These are phyloP conservation scores for Monoplex corrugatus DNA, from an alignment of 2,888 invertebrate species.

Conservation along the genomic window DNA sequence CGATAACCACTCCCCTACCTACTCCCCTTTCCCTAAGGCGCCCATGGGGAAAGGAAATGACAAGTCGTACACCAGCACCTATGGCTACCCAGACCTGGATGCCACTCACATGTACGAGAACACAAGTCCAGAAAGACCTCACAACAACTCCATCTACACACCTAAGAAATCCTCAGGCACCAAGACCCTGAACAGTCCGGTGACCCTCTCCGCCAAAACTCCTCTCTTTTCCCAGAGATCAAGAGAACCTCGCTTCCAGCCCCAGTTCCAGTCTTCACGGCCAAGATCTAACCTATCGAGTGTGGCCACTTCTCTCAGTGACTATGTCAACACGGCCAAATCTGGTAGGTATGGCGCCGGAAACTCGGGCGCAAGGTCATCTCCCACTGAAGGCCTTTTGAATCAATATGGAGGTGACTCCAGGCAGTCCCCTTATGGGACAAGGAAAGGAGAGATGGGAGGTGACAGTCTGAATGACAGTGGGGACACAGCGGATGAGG, in stretches of 20 bases:
- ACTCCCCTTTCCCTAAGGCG: not conserved
- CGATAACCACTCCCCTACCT: not conserved
- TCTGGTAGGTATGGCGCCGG: not conserved
- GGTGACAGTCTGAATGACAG: conserved; percentile 56
- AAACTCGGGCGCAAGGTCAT: not conserved
- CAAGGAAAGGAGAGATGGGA: not conserved
- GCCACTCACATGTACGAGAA: not conserved
- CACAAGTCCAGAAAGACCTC: not conserved
- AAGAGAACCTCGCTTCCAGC: conserved; percentile 46
- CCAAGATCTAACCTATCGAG: not conserved
- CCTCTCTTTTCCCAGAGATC: not conserved
- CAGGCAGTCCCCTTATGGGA: conserved; percentile 9
- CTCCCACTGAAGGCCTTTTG: not conserved
- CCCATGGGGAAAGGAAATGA: not conserved
- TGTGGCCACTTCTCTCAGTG: conserved; percentile 28
- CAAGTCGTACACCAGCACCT: not conserved
- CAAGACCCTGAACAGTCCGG: not conserved
- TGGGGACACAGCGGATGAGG: conserved; percentile 52
- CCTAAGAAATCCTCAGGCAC: conserved; percentile 10
- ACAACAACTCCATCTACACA: not conserved
- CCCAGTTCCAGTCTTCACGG: conserved; percentile 44
- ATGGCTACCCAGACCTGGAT: not conserved
- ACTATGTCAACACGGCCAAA: conserved; percentile 30
- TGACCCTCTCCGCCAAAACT: not conserved
- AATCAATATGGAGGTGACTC: not conserved